phyloP scores from a whole-genome alignment of 2,888 invertebrate genomes.

The Augiades crinisus region DNA sequence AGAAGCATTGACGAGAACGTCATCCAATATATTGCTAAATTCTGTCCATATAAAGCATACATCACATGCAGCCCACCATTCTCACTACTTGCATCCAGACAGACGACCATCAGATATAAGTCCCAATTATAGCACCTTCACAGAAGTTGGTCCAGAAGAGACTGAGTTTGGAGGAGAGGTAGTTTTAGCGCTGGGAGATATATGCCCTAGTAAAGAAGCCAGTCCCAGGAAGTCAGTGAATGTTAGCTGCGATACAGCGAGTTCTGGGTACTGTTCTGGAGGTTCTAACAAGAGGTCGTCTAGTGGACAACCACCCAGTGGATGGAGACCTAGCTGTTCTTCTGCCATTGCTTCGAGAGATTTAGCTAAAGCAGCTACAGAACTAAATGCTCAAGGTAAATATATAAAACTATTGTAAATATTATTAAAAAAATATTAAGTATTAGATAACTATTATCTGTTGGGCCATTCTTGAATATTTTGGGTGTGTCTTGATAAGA shows the following conservation, averaged over 20 bases:
- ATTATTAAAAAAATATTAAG: too few species aligned
- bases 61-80: conserved; percentile 85
- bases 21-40: conserved; percentile 91
- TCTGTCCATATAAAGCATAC: conserved; percentile 92
- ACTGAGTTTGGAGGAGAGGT: conserved; percentile 69
- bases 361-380: conserved; percentile 83
- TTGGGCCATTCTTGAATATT: too few species aligned
- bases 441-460: too few species aligned
- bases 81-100: conserved; percentile 72
- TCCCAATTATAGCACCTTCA: conserved; percentile 76
- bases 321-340: conserved; percentile 82
- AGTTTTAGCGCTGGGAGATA: conserved; percentile 66
- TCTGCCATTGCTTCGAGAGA: conserved; percentile 78
- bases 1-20: conserved; percentile 91
- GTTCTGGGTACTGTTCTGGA: conserved; percentile 75
- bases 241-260: conserved; percentile 75
- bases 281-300: conserved; percentile 74
- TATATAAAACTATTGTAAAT: too few species aligned
- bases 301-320: conserved; percentile 75
- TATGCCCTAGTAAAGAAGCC: conserved; percentile 72
- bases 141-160: conserved; percentile 73
- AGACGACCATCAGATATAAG: conserved; percentile 72
- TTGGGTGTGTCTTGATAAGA: too few species aligned
- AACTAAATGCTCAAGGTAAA: conserved; percentile 86
- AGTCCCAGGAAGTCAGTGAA: conserved; percentile 76